Conservation (phyloP, 2,113 vertebrate species). For the Oreochromis aureus region DNA sequence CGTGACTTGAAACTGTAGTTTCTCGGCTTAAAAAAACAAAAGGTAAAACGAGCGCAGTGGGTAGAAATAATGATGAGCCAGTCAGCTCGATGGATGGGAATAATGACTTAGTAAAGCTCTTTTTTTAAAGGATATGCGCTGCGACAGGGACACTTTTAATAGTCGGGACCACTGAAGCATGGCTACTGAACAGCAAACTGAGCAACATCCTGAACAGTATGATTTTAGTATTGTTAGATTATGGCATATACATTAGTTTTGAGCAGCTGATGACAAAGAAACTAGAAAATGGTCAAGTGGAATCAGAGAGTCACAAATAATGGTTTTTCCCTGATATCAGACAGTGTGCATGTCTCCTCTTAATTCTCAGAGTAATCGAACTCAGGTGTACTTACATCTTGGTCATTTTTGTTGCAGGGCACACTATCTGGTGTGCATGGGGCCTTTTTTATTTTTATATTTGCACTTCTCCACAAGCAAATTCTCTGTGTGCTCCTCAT, state of each 20-base stretch:
- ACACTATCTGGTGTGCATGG: background rate
- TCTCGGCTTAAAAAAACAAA: background rate
- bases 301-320: background rate
- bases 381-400: background rate
- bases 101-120: background rate
- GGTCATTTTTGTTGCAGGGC: background rate
- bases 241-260: background rate
- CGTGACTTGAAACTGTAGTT: background rate
- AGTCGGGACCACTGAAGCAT: background rate
- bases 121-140: background rate
- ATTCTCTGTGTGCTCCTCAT: background rate
- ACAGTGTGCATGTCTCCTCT: background rate
- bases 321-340: background rate
- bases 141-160: background rate
- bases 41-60: background rate
- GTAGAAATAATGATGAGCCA: background rate
- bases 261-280: background rate
- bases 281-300: background rate
- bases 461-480: background rate
- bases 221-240: background rate
- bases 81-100: background rate
- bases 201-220: background rate
- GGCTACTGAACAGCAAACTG: background rate
- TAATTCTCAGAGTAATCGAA: background rate
- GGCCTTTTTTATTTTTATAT: background rate